phyloP scores from a whole-genome alignment of 2,888 invertebrate genomes.

The Apeira syringaria region DNA sequence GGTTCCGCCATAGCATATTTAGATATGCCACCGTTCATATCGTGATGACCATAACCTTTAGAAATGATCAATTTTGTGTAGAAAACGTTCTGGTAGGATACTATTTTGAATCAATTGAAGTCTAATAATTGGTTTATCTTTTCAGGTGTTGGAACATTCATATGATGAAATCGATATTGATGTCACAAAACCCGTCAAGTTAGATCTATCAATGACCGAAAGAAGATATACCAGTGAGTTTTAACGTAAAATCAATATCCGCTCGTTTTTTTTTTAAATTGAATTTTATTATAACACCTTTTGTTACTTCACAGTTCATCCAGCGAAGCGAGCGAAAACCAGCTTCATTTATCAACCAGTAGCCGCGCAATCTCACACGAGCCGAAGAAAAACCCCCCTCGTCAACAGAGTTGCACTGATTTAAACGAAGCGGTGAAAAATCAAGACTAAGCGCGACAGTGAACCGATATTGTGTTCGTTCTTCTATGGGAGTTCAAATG shows the following conservation, averaged over 20 bases:
- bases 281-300: neutral
- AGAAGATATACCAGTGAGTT: slow-evolving; percentile 77
- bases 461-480: slow-evolving; percentile 54
- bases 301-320: slow-evolving; percentile 59
- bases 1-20: no score
- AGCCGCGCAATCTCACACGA: slow-evolving; percentile 74
- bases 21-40: no score
- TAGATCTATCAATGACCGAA: slow-evolving; percentile 83
- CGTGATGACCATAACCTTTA: no score
- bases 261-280: neutral
- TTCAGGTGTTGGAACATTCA: slow-evolving; percentile 86
- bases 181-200: slow-evolving; percentile 82
- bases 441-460: neutral
- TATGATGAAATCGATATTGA: slow-evolving; percentile 91
- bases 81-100: no score
- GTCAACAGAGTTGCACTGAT: slow-evolving; percentile 80
- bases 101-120: no score
- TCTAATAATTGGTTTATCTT: slow-evolving; percentile 30
- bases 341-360: slow-evolving; percentile 72
- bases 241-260: slow-evolving; percentile 6
- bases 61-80: no score
- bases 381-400: slow-evolving; percentile 85
- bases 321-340: slow-evolving; percentile 74
- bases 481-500: slow-evolving; percentile 44
- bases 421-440: slow-evolving; percentile 41